Conservation (phyloP, 2,797 vertebrate genomes). For the Echiichthys vipera region DNA sequence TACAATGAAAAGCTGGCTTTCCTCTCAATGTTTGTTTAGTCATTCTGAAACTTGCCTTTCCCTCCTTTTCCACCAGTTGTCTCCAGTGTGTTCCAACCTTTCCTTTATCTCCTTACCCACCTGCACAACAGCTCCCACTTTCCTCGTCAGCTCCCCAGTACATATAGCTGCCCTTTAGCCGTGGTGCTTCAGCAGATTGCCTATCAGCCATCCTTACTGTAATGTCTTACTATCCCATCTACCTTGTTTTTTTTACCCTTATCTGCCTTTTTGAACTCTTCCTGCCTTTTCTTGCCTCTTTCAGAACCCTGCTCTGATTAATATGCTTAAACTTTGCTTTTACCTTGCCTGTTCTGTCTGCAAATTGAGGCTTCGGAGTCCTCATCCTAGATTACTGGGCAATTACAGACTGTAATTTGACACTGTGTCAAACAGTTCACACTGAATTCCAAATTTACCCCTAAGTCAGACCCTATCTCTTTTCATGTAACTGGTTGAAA, state of each 20-base stretch:
- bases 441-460: neutral
- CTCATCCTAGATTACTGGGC: neutral
- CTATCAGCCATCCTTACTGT: neutral
- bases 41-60: neutral
- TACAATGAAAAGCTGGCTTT: neutral
- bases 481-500: neutral
- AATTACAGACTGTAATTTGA: neutral
- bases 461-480: neutral
- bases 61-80: neutral
- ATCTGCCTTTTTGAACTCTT: neutral
- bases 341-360: conserved; percentile 5
- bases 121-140: neutral
- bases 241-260: conserved; percentile 1
- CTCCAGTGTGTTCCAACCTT: neutral
- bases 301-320: neutral
- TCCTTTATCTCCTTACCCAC: neutral
- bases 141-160: neutral
- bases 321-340: conserved; percentile 10
- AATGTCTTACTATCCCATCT: conserved; percentile 4
- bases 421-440: neutral
- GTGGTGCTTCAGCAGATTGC: neutral
- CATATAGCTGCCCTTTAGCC: neutral
- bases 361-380: neutral
- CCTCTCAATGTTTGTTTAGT: neutral
- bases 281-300: neutral